Conservation (phyloP, 2,888 invertebrate genomes). For the Matsumyia berberina region DNA sequence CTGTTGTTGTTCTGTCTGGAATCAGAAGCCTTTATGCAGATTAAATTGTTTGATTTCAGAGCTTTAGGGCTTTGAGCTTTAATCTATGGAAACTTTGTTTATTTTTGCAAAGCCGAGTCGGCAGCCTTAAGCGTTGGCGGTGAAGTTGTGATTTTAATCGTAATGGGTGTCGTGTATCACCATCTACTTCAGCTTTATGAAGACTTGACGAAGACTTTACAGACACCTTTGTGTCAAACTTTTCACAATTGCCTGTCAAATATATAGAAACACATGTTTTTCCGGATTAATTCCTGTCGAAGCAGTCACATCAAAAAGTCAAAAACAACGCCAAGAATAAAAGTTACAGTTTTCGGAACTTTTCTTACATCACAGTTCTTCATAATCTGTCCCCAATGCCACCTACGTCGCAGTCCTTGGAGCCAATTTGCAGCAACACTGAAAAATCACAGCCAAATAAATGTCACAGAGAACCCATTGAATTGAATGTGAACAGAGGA, state of each 20-base stretch:
- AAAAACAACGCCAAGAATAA: not conserved
- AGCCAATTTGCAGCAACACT: not conserved
- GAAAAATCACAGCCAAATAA: conserved; percentile 51
- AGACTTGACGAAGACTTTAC: no score
- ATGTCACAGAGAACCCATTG: conserved; percentile 63
- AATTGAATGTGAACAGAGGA: conserved; percentile 28
- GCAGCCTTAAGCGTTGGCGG: no score
- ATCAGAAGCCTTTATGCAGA: conserved; percentile 36
- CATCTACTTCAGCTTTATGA: no score
- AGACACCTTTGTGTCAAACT: no score
- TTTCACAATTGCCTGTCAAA: no score
- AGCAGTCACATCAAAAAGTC: no score
- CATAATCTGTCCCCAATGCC: conserved; percentile 44
- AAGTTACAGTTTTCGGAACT: conserved; percentile 10
- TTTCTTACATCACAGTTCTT: conserved; percentile 45
- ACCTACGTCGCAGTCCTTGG: conserved; percentile 25
- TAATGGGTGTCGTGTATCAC: no score
- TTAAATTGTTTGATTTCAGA: conserved; percentile 31
- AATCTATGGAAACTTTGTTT: not conserved
- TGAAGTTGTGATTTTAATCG: no score
- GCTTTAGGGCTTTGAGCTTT: not conserved
- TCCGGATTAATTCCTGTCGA: no score
- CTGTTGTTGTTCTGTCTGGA: not conserved
- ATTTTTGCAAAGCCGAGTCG: not conserved
- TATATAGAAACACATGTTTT: no score